Base-by-base conservation (phyloP, 2,797 vertebrate genomes). In the Luscinia megarhynchos region DNA sequence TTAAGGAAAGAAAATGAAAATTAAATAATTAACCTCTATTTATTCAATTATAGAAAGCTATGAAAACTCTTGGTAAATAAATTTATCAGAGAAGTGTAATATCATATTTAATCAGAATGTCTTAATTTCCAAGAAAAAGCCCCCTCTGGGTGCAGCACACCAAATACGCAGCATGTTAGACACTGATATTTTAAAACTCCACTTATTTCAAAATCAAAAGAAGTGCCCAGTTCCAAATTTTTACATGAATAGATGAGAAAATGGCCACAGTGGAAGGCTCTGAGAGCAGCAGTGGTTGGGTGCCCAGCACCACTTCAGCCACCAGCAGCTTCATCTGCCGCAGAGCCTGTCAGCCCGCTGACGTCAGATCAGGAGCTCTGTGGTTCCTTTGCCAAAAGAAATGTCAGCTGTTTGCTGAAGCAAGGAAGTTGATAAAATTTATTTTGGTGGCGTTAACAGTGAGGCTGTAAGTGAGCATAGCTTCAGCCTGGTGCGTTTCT, bases 401-500 rank as follows among this genome's bases (percentile, higher is more conserved):
- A 89, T 87, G 89, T 96, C 88, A 95, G 84, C 92, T 96, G 75
- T 94, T 93, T 95, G 76, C 75, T 89, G 82, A 85, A 94, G 69
- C 55, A 85, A 61, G 51, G 82, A 78, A 88, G 90, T 81, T 75
- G 86, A 92, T 77, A 78, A 91, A 87, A 93, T 89, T 87, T 89
- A 78, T 96, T 94, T 95, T 89, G 36, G 79, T 93, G 92, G 62
- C 92, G 89, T 85, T 90, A 95, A 82, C 69, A 94, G 62, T 22
- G 83, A 91, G 93, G 75, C 94, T 95, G 94, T 53, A 94, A 96
- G 93, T 94, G 87, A 97, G 87, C 94, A 96, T n/a, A 78, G 43
- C 69, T 95, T 81, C 73, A 68, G 73, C n/a, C 12, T 68, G 7
- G 6, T 77, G 91, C 16, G 1, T 68, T 92, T 90, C 74, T 93